Evolutionary conservation across 1,140 invertebrate species (phyloP).

Genomic region (Apis cerana): DNA sequence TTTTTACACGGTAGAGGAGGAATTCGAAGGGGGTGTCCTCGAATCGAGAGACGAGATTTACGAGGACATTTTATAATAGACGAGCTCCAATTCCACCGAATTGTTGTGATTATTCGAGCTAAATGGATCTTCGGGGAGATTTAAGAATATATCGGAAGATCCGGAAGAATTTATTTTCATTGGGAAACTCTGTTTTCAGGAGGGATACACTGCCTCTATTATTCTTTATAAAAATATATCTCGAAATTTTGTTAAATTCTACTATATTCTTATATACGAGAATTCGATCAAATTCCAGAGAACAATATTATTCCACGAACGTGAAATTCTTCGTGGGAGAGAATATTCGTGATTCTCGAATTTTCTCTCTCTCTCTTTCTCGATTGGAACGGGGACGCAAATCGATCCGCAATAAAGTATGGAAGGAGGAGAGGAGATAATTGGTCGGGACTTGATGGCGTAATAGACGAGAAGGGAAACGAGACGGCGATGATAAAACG

Average conservation of each 20-base stretch:
- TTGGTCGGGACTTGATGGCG: constrained; percentile 14
- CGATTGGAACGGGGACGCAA: background rate
- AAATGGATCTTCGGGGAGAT: background rate
- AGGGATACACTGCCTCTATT: no score
- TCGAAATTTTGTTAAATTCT: no score
- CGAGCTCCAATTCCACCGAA: background rate
- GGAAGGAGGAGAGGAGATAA: constrained; percentile 32
- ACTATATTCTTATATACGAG: no score
- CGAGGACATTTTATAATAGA: background rate
- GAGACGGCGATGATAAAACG: constrained; percentile 51
- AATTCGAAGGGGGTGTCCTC: no score
- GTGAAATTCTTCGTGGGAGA: no score
- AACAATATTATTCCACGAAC: no score
- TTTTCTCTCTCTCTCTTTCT: no score
- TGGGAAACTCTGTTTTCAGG: background rate
- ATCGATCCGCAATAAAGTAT: constrained; percentile 3
- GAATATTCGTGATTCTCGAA: no score
- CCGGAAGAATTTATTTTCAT: background rate
- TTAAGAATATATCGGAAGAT: background rate
- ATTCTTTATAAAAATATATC: no score
- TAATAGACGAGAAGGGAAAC: constrained; percentile 53
- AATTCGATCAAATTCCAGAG: no score
- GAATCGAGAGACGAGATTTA: background rate
- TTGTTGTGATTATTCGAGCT: background rate
- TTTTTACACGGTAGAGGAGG: no score